A percentile compares a stretch with the other conserved stretches of the same genome.
Evolutionary conservation across 2,888 invertebrate species (phyloP).

Genomic region (Dryadula phaetusa): DNA sequence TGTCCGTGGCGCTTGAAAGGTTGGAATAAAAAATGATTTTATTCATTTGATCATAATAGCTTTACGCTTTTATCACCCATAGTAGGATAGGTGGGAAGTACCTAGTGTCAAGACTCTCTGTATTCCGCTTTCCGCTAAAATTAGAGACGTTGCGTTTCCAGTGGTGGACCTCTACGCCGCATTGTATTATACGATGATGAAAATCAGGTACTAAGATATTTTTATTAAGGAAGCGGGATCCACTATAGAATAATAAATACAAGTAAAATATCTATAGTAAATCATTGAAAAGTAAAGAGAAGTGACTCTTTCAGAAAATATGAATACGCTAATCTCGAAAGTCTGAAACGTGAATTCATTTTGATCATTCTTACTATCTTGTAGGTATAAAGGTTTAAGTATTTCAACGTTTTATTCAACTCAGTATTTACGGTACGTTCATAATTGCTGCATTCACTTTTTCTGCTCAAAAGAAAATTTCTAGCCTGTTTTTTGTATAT

Average conservation of each 20-base stretch:
- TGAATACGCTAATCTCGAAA: constrained; percentile 38
- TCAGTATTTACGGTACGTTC: constrained; percentile 36
- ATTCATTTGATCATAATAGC: no score
- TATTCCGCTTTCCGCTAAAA: no score
- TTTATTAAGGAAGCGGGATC: no score
- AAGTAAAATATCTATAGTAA: constrained; percentile 3
- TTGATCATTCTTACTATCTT: constrained; percentile 37
- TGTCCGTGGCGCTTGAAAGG: no score
- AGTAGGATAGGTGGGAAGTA: no score
- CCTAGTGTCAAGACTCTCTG: no score
- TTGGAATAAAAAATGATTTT: no score
- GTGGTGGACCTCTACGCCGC: no score
- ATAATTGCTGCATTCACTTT: constrained; percentile 39
- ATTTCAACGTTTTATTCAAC: constrained; percentile 40
- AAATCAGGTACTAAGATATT: no score
- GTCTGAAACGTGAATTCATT: constrained; percentile 35
- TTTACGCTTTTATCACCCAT: no score
- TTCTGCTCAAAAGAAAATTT: constrained; percentile 33
- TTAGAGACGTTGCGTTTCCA: no score
- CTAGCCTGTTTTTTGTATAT: constrained; percentile 29
- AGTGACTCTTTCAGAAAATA: constrained; percentile 31
- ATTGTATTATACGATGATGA: no score
- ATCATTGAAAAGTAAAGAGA: constrained; percentile 8
- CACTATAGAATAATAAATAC: not conserved
- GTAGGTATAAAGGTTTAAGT: constrained; percentile 39